phyloP scores from a whole-genome alignment of 2,888 invertebrate genomes.

The Litoditis marina region DNA sequence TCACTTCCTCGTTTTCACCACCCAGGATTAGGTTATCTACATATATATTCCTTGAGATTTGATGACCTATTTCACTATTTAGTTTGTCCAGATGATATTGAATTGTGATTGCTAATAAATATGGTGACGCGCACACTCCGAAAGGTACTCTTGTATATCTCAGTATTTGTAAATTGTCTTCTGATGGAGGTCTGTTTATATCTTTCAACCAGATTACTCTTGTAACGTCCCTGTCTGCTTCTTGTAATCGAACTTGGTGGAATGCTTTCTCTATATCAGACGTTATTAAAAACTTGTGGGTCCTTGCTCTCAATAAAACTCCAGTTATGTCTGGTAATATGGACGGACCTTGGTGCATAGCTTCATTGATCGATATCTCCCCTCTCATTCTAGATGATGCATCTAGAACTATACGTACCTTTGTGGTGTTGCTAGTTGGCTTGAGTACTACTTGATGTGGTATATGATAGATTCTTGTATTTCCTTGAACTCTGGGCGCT shows the following conservation, averaged over 20 bases:
- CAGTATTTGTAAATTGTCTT: slow-evolving; percentile 3
- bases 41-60: not conserved
- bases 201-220: slow-evolving; percentile 5
- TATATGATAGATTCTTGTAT: slow-evolving; percentile 7
- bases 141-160: slow-evolving; percentile 14
- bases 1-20: not conserved
- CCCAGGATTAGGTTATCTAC: not conserved
- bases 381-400: not conserved
- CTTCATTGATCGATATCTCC: slow-evolving; percentile 7
- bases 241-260: slow-evolving; percentile 10
- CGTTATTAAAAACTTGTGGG: slow-evolving; percentile 10
- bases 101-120: not conserved
- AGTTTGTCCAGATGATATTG: not conserved
- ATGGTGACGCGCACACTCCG: slow-evolving; percentile 2
- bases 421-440: slow-evolving; percentile 6
- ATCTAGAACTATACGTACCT: slow-evolving; percentile 15
- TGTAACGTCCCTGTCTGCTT: slow-evolving; percentile 16
- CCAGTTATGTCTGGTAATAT: slow-evolving; percentile 14
- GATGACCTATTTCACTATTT: not conserved
- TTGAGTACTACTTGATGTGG: slow-evolving; percentile 17
- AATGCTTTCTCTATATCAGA: slow-evolving; percentile 20
- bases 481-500: too few species aligned
- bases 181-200: not conserved
- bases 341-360: slow-evolving; percentile 5
- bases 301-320: slow-evolving; percentile 11